Base-by-base conservation (phyloP, 2,113 vertebrate genomes). In the Pollimyrus isidori region DNA sequence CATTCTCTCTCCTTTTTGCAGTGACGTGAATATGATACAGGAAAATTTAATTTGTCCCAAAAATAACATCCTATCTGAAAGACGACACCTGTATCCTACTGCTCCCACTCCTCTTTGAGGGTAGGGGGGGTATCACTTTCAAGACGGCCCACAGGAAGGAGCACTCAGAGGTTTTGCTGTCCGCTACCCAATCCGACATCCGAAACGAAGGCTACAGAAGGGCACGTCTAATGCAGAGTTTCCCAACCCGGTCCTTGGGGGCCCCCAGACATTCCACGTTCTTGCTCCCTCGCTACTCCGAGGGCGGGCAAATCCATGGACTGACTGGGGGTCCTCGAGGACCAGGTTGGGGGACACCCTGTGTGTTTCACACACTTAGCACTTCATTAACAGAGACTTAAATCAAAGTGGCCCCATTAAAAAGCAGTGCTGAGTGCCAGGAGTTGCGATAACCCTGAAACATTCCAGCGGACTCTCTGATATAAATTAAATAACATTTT, bases 11-110 rank as follows among this genome's bases (percentile, higher is more conserved):
- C 73, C 73, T 17, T 19, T 80, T 42, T 80, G 73, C 73, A 42
- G 17, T 0, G 17, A 80, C 39, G 35, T 42, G 73, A 80, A 85
- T 86, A 86, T 49, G 45, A 86, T 49, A 86, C 82, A 26, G 73
- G 83, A 26, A 86, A 86, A 86, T 86, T 86, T 30, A 45, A 86
- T 86, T 86, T 48, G 83, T 86, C 83, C 83, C n/a, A n/a, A 86
- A 86, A 86, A 86, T 86, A 86, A 86, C 83, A 48, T 86, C 48
- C 23, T 26, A 49, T 26, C 45, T 86, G 83, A 86, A 86, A 86
- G 45, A 86, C 10, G 10, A 86, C 23, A 86, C 83, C 83, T 86
- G 45, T 50, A 86, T 30, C 45, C 45, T 26, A 50, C 42, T 86
- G 83, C 45, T 15, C 7, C 62, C 58, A 87, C 15, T n/a, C 21